Evolutionary conservation across 2,888 invertebrate species (phyloP).

Genomic region (Apamea epomidion): DNA sequence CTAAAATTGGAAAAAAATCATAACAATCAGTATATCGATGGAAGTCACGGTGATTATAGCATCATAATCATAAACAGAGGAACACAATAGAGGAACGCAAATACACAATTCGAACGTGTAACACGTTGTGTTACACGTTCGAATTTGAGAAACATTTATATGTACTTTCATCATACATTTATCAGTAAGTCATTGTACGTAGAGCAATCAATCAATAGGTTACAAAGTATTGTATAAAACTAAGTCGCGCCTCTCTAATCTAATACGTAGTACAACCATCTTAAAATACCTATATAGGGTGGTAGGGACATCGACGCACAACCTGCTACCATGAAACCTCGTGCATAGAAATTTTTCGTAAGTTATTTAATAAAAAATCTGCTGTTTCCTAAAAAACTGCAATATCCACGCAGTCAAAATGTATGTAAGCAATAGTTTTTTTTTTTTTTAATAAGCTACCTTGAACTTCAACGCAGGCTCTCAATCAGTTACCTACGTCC

Average conservation of each 20-base stretch:
- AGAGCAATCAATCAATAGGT: slow-evolving; percentile 1
- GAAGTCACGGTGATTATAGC: slow-evolving; percentile 13
- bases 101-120: too few relatives aligned
- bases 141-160: not conserved
- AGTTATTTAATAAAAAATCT: too few relatives aligned
- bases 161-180: not conserved
- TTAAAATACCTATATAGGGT: not conserved
- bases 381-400: too few relatives aligned
- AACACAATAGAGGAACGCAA: too few relatives aligned
- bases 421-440: too few relatives aligned
- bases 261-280: not conserved
- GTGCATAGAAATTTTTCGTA: too few relatives aligned
- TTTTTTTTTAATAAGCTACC: too few relatives aligned
- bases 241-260: not conserved
- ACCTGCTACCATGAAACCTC: too few relatives aligned
- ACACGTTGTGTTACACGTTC: slow-evolving; percentile 13
- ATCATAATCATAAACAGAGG: not conserved
- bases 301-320: too few relatives aligned
- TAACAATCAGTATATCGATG: not conserved
- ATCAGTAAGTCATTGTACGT: not conserved
- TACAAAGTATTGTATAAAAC: not conserved
- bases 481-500: not conserved
- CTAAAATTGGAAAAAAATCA: not conserved
- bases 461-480: not conserved
- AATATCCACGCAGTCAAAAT: too few relatives aligned